Evolutionary conservation across 1,140 invertebrate genomes (phyloP).

Genomic region (Riptortus pedestris): DNA sequence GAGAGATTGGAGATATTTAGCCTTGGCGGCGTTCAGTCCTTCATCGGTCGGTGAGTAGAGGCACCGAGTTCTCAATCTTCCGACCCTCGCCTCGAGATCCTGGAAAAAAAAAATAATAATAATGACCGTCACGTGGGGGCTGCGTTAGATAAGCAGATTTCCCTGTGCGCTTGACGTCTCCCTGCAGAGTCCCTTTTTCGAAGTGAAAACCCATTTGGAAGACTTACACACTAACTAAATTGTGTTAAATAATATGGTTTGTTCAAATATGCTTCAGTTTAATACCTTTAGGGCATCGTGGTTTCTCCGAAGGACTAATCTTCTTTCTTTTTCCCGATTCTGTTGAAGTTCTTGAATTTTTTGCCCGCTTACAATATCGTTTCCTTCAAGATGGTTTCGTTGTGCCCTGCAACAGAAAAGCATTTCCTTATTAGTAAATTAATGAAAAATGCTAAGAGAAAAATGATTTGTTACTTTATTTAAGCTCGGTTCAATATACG

Average conservation of each 20-base stretch:
- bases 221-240: too few species aligned
- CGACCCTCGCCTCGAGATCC: conserved; percentile 25
- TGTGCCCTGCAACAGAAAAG: too few species aligned
- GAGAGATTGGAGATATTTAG: conserved; percentile 17
- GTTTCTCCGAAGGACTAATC: neutral
- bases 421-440: too few species aligned
- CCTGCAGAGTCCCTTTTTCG: too few species aligned
- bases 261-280: too few species aligned
- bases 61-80: conserved; percentile 19
- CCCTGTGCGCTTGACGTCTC: neutral
- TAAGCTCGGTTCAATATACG: too few species aligned
- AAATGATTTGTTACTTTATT: too few species aligned
- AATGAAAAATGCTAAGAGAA: too few species aligned
- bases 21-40: conserved; percentile 19
- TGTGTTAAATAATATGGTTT: too few species aligned
- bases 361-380: too few species aligned
- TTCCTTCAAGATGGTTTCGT: too few species aligned
- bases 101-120: conserved; percentile 21
- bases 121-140: neutral
- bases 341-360: neutral
- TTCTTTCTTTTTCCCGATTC: neutral
- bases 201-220: too few species aligned
- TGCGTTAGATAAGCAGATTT: neutral
- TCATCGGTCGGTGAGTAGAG: conserved; percentile 27
- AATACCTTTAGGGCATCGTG: neutral